Conservation (phyloP, 2,113 vertebrate species). For the Nothobranchius kuhntae region DNA sequence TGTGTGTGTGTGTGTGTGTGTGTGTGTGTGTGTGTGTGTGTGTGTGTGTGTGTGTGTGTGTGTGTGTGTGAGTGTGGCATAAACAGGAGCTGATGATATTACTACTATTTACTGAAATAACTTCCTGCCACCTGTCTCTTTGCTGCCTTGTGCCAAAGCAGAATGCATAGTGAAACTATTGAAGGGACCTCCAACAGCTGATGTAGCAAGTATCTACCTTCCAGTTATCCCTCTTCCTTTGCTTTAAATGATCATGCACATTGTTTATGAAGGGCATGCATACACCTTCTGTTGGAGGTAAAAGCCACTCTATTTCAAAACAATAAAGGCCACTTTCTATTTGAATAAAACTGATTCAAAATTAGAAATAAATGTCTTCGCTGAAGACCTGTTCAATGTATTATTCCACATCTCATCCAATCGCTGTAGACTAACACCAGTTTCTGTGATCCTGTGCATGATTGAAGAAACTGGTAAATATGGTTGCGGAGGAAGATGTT, state of each 20-base stretch:
- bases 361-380: neutral
- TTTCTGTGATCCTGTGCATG: too few species aligned
- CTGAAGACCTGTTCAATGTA: too few species aligned
- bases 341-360: neutral
- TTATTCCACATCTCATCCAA: too few species aligned
- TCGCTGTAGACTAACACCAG: too few species aligned
- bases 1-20: too few species aligned
- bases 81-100: slow-evolving; percentile 87
- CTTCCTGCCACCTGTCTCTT: slow-evolving; percentile 93
- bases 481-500: too few species aligned
- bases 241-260: neutral
- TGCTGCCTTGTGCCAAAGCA: slow-evolving; percentile 83
- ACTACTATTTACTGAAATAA: slow-evolving; percentile 95
- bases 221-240: neutral
- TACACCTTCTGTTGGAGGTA: neutral
- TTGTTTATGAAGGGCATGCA: too few species aligned
- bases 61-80: slow-evolving; percentile 11
- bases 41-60: too few species aligned
- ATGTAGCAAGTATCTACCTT: slow-evolving; percentile 2
- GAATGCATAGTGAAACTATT: slow-evolving; percentile 85
- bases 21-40: too few species aligned
- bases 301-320: neutral
- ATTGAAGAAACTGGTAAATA: too few species aligned
- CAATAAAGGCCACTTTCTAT: neutral
- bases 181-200: slow-evolving; percentile 28